Conservation (phyloP, 2,113 vertebrate genomes). For the Noturus placidus region DNA sequence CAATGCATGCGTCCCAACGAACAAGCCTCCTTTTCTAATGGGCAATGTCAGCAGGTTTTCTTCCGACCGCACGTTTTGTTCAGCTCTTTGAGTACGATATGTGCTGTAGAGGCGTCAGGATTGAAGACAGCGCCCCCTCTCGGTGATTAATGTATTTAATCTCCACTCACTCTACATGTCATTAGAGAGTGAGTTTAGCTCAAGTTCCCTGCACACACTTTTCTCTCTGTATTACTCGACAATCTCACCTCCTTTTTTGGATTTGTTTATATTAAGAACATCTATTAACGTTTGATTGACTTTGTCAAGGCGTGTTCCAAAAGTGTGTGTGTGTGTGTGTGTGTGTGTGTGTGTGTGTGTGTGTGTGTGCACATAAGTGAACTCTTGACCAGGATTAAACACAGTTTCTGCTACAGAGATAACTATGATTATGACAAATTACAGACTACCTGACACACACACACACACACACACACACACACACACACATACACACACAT, state of each 20-base stretch:
- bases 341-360: neutral
- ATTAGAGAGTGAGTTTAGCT: neutral
- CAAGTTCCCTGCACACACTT: neutral
- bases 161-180: neutral
- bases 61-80: neutral
- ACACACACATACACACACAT: constrained; percentile 49
- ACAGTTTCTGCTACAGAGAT: constrained; percentile 40
- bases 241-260: neutral
- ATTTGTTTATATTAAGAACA: neutral
- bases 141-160: neutral
- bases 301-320: neutral
- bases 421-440: constrained; percentile 56
- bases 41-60: neutral
- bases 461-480: constrained; percentile 39
- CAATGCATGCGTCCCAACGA: neutral
- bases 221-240: neutral
- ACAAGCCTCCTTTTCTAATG: neutral
- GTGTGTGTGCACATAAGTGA: neutral
- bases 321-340: constrained; percentile 26
- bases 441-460: constrained; percentile 45
- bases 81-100: neutral
- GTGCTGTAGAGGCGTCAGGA: neutral
- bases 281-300: neutral
- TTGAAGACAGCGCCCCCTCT: neutral
- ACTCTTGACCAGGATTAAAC: constrained; percentile 42